Conservation (phyloP, 2,113 vertebrate species). For the Fregata magnificens region DNA sequence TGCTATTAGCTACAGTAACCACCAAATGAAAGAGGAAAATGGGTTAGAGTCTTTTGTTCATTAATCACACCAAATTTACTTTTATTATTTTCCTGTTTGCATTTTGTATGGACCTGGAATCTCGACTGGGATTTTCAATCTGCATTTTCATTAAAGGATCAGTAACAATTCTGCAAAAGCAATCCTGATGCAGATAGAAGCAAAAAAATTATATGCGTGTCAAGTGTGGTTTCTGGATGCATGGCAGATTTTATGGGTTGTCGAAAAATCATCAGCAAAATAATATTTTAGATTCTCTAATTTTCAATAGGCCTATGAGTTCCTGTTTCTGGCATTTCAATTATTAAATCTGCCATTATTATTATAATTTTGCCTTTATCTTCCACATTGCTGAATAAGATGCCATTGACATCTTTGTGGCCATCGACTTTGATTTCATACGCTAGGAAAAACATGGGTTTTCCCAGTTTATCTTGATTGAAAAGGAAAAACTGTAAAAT, state of each 20-base stretch:
- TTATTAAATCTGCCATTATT: neutral
- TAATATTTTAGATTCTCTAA: neutral
- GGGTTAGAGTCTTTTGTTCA: neutral
- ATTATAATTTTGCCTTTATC: neutral
- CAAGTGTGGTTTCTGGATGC: neutral
- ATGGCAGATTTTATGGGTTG: neutral
- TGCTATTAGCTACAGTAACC: neutral
- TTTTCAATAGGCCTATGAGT: neutral
- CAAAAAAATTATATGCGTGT: neutral
- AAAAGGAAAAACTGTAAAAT: neutral
- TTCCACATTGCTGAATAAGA: neutral
- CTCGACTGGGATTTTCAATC: neutral
- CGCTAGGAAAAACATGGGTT: neutral
- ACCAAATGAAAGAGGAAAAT: neutral
- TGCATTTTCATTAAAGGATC: neutral
- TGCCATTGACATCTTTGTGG: neutral
- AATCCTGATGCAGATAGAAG: neutral
- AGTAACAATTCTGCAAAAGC: neutral
- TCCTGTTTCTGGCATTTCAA: neutral
- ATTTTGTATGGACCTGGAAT: neutral
- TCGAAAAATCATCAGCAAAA: neutral
- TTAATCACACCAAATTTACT: neutral
- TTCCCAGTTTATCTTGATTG: neutral
- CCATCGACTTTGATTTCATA: neutral
- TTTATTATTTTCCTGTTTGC: neutral